Evolutionary conservation across 2,113 vertebrate genomes (phyloP), one percentile per base, ranked within the genome.

Genomic region (Eurystomus gularis): DNA sequence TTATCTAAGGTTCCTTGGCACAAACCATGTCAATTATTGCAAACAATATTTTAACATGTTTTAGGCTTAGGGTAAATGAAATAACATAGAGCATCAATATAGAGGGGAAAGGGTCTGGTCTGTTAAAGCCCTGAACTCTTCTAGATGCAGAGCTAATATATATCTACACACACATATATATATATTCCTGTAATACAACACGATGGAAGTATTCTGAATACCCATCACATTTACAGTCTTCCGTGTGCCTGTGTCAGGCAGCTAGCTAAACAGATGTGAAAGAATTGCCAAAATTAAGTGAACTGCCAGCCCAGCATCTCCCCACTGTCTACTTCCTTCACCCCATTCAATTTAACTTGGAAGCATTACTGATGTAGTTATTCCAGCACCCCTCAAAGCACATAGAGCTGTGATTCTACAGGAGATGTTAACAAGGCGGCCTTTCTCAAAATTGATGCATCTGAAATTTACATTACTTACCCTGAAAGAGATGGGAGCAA

Each of bases 401-500:
- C 55, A 85, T 1, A 40, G 40, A 82, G 37, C 37, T 80, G 28
- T 54, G 88, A 69, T 69, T 89, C 87, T 79, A 51, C 31, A 54
- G 31, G 68, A 95, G 61, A 88, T 23, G 52, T 81, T 96, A 92
- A 91, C 54, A 94, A 84, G 60, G 52, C 64, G 57, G 73, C 26
- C 92, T 92, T 88, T 84, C 84, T 87, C 80, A 89, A 91, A 84
- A 39, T 71, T 78, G 39, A 92, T 92, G 55, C 72, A 91, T 79
- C 77, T 89, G 64, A 95, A 94, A 86, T 75, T 52, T 91, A 75
- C 92, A 94, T 91, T 89, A 91, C 96, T 94, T 84, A 96, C 39
- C 57, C 48, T 82, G 29, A 88, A 94, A 94, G n/a, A 51, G 51
- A 84, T 91, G 31, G 24, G 35, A 94, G 33, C 51, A 55, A 89